Evolutionary conservation across 2,113 vertebrate genomes (phyloP).

Genomic region (Hipposideros armiger): DNA sequence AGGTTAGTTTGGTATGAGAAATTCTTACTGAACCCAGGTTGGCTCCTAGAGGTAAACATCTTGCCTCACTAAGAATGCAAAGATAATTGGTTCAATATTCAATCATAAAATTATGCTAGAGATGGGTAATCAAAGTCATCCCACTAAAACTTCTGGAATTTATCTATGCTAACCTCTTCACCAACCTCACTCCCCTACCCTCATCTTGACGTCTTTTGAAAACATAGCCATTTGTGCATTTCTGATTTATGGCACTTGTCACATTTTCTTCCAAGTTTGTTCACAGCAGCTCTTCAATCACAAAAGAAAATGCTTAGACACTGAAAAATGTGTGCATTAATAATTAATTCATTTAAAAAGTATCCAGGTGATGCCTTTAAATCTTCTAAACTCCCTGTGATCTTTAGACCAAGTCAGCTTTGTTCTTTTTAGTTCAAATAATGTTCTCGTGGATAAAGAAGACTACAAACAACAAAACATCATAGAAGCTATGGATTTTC

Average conservation of each 20-base stretch:
- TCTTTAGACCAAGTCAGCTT: neutral
- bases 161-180: neutral
- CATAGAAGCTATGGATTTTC: neutral
- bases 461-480: neutral
- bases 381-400: neutral
- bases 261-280: neutral
- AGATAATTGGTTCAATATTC: neutral
- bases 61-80: neutral
- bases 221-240: neutral
- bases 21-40: neutral
- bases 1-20: neutral
- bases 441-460: neutral
- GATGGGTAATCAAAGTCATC: neutral
- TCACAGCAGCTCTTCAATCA: neutral
- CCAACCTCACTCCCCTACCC: rapidly evolving
- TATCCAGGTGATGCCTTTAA: neutral
- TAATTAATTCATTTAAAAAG: neutral
- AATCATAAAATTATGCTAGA: neutral
- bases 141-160: neutral
- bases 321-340: neutral
- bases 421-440: neutral
- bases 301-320: neutral
- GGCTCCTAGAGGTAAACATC: neutral
- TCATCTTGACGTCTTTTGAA: neutral
- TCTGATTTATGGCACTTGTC: neutral